Evolutionary conservation across 1,140 invertebrate genomes (phyloP).

Genomic region (Paraescarpia echinospica): DNA sequence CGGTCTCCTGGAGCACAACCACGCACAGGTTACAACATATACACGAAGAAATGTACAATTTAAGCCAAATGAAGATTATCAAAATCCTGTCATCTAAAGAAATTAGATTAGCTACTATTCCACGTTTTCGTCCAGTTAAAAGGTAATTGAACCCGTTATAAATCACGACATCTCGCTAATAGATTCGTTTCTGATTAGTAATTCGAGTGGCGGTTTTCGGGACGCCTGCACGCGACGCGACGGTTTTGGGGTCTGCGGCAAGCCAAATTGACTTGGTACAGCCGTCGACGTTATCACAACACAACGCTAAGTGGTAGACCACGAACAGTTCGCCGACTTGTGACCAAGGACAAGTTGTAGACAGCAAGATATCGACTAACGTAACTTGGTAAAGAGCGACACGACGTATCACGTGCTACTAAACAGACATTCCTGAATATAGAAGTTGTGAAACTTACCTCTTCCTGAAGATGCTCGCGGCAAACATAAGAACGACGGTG

Average conservation of each 20-base stretch:
- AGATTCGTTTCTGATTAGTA: not conserved
- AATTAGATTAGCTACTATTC: too few relatives aligned
- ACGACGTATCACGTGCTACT: not conserved
- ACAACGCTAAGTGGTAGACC: not conserved
- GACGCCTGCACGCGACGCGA: not conserved
- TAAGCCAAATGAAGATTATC: too few relatives aligned
- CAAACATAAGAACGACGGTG: not conserved
- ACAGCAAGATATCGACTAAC: not conserved
- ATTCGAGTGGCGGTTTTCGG: not conserved
- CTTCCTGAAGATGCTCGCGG: not conserved
- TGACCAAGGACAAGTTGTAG: not conserved
- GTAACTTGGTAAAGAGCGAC: not conserved
- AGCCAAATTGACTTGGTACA: not conserved
- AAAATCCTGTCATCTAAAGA: too few relatives aligned
- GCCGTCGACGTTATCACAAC: not conserved
- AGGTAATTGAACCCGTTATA: too few relatives aligned
- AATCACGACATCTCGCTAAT: not conserved
- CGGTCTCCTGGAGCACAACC: slow-evolving; percentile 37
- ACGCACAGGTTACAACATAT: not conserved
- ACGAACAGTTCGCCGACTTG: not conserved
- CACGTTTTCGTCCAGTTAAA: too few relatives aligned
- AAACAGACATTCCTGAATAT: not conserved
- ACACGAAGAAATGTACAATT: too few relatives aligned
- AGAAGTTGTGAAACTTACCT: not conserved
- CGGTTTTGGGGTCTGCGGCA: not conserved